phyloP scores from a whole-genome alignment of 2,113 vertebrate genomes.

The Microcebus griseorufus region DNA sequence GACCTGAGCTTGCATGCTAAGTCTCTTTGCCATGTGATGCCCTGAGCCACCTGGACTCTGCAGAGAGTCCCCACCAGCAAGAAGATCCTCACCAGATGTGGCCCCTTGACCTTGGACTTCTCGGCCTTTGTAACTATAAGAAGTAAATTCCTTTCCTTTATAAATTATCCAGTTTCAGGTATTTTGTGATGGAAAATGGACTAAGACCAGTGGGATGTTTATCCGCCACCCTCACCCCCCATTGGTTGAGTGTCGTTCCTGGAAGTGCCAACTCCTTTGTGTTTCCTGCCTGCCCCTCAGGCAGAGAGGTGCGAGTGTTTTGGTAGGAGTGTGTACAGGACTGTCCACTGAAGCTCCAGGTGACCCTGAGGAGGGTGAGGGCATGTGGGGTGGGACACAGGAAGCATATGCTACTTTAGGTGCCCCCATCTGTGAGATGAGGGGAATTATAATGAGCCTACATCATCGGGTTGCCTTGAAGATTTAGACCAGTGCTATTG shows the following conservation, averaged over 20 bases:
- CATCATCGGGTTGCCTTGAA: neutral
- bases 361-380: neutral
- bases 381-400: fast-evolving
- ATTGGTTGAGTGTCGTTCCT: neutral
- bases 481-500: neutral
- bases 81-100: neutral
- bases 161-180: neutral
- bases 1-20: neutral
- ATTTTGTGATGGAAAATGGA: neutral
- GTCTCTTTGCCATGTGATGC: neutral
- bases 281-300: neutral
- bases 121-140: neutral
- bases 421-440: neutral
- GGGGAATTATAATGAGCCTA: neutral
- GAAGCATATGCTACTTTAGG: neutral
- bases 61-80: neutral
- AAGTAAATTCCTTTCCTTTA: neutral
- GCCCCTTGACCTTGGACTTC: neutral
- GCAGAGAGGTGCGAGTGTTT: neutral
- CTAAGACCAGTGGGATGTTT: neutral
- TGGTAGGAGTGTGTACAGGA: neutral
- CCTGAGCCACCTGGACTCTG: neutral
- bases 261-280: neutral
- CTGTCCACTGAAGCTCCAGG: neutral
- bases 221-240: neutral